Percentiles rank a stretch among this genome's conserved stretches.
phyloP scores from a whole-genome alignment of 1,140 invertebrate genomes.

The Cyphomyrmex costatus region DNA sequence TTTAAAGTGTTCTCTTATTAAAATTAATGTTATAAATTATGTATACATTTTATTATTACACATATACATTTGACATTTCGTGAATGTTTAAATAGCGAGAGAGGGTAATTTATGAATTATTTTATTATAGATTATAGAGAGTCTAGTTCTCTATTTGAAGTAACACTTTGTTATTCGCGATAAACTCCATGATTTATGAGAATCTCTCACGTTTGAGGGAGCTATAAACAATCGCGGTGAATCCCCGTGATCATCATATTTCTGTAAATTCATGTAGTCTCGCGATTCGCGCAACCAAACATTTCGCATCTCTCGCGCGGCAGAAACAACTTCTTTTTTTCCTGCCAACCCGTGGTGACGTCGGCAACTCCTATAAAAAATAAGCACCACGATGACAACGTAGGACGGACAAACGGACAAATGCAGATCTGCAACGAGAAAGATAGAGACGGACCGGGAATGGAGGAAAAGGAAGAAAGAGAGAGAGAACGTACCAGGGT shows the following conservation, averaged over 20 bases:
- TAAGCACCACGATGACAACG: neutral
- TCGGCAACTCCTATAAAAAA: conserved; percentile 52
- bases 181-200: neutral
- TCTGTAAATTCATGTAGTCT: neutral
- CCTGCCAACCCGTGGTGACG: conserved; percentile 18
- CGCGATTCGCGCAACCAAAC: conserved; percentile 24
- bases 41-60: neutral
- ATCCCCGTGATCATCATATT: conserved; percentile 14
- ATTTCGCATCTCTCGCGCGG: neutral
- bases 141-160: neutral
- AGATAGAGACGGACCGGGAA: neutral
- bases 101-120: neutral
- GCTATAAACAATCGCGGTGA: neutral
- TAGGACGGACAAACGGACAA: conserved; percentile 16
- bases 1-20: neutral
- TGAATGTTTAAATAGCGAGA: neutral
- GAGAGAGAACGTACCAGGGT: conserved; percentile 4
- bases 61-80: neutral
- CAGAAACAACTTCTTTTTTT: conserved; percentile 18
- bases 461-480: neutral
- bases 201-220: too few relatives aligned
- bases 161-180: neutral
- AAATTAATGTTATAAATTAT: neutral
- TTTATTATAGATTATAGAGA: conserved; percentile 1
- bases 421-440: conserved; percentile 37